Conservation (phyloP, 1,140 invertebrate genomes). For the Panagrolaimus sp. region DNA sequence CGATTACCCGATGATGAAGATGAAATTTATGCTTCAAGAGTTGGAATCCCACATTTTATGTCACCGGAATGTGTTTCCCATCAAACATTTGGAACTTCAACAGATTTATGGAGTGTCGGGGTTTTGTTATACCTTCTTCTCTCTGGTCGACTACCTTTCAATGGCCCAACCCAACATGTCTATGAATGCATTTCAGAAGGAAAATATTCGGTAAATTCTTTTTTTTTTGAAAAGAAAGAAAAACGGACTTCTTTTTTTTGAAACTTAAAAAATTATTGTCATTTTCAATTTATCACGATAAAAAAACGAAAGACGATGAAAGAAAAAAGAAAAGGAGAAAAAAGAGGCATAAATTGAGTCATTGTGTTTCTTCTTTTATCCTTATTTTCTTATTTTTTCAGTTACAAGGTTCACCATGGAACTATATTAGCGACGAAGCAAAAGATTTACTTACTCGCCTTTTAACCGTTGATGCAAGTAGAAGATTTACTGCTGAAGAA, state of each 20-base stretch:
- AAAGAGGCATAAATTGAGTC: no score
- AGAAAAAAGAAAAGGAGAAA: no score
- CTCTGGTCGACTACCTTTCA: constrained; percentile 85
- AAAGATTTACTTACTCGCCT: constrained; percentile 88
- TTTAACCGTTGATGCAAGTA: constrained; percentile 80
- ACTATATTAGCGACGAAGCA: constrained; percentile 78
- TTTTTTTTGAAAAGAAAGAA: no score
- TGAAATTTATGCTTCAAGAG: constrained; percentile 51
- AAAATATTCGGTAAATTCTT: constrained; percentile 63
- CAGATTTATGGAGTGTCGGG: constrained; percentile 72
- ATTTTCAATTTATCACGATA: no score
- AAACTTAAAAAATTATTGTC: no score
- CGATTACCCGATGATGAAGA: constrained; percentile 65
- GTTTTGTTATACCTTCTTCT: constrained; percentile 86
- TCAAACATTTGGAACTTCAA: constrained; percentile 85
- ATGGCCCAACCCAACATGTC: constrained; percentile 82
- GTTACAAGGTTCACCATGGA: constrained; percentile 72
- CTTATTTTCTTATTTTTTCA: constrained; percentile 27
- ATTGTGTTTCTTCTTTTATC: neutral
- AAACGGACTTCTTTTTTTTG: no score
- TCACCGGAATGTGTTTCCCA: constrained; percentile 87
- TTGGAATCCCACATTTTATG: constrained; percentile 93
- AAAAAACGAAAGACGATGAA: no score
- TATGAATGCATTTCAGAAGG: constrained; percentile 82
- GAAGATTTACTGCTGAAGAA: constrained; percentile 85